Evolutionary conservation across 1,140 invertebrate species (phyloP).

Genomic region (Sinella curviseta): DNA sequence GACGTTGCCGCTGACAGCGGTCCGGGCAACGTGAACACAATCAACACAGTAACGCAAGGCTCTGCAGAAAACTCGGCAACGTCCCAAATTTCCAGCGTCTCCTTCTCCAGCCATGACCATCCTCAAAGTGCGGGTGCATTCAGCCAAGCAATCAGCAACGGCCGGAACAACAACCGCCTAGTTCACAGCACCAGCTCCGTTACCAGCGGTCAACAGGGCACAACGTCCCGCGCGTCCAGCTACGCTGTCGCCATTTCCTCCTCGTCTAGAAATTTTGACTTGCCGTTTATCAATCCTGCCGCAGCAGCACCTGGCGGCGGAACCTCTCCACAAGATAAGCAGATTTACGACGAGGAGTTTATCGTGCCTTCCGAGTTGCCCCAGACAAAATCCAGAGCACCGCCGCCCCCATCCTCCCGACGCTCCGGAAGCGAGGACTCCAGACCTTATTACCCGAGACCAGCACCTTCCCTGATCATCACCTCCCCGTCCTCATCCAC

Average conservation of each 20-base stretch:
- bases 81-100: constrained; percentile 48
- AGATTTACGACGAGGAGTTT: constrained; percentile 48
- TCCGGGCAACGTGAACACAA: constrained; percentile 33
- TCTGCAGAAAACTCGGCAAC: constrained; percentile 49
- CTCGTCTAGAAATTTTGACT: constrained; percentile 43
- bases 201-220: constrained; percentile 43
- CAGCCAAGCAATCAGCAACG: constrained; percentile 45
- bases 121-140: constrained; percentile 46
- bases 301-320: not conserved
- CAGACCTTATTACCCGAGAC: not conserved
- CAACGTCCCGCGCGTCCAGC: constrained; percentile 42
- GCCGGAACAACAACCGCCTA: constrained; percentile 43
- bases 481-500: not conserved
- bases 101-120: constrained; percentile 45
- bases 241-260: constrained; percentile 46
- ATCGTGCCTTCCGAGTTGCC: constrained; percentile 39
- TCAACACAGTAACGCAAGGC: constrained; percentile 47
- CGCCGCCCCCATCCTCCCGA: not conserved
- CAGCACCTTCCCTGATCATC: not conserved
- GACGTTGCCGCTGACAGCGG: constrained; percentile 41
- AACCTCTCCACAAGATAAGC: constrained; percentile 30
- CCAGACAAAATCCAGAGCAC: constrained; percentile 5
- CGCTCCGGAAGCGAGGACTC: not conserved
- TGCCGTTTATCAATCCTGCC: constrained; percentile 39
- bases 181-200: constrained; percentile 46